Percentiles rank a stretch among this genome's conserved stretches.
Evolutionary conservation across 2,888 invertebrate genomes (phyloP).

Genomic region (Lochmaea capreae): DNA sequence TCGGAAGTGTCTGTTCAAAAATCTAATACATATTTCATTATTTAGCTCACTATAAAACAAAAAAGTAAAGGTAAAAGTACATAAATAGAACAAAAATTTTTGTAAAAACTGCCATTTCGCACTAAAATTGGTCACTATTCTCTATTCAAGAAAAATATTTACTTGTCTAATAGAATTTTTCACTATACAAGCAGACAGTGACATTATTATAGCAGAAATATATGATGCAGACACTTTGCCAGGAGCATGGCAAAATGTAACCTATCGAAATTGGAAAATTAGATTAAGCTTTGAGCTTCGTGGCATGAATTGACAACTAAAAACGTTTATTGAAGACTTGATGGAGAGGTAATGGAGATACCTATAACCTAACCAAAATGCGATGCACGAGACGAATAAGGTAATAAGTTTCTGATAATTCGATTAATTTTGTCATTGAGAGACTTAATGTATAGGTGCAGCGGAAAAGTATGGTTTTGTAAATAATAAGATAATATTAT

Average conservation of each 20-base stretch:
- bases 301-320: conserved; percentile 34
- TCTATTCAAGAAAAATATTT: background rate
- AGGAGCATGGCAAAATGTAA: conserved; percentile 34
- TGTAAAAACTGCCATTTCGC: too few relatives aligned
- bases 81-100: too few relatives aligned
- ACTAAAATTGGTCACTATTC: too few relatives aligned
- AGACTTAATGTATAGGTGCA: conserved; percentile 2
- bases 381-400: conserved; percentile 16
- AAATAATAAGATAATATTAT: background rate
- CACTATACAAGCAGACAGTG: background rate
- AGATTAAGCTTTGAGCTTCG: conserved; percentile 45
- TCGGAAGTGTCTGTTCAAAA: background rate
- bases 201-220: conserved; percentile 2
- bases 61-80: too few relatives aligned
- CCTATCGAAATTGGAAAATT: conserved; percentile 47
- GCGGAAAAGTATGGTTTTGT: background rate
- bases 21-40: conserved; percentile 1
- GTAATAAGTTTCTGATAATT: background rate
- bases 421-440: background rate
- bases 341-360: conserved; percentile 22
- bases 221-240: conserved; percentile 28
- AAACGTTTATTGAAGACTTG: conserved; percentile 30
- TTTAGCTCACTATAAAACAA: background rate
- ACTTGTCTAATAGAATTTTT: background rate
- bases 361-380: background rate